These are phyloP conservation scores for Trissonchulus latispiculum DNA, from an alignment of 2,888 invertebrate species.

Conservation along the genomic window DNA sequence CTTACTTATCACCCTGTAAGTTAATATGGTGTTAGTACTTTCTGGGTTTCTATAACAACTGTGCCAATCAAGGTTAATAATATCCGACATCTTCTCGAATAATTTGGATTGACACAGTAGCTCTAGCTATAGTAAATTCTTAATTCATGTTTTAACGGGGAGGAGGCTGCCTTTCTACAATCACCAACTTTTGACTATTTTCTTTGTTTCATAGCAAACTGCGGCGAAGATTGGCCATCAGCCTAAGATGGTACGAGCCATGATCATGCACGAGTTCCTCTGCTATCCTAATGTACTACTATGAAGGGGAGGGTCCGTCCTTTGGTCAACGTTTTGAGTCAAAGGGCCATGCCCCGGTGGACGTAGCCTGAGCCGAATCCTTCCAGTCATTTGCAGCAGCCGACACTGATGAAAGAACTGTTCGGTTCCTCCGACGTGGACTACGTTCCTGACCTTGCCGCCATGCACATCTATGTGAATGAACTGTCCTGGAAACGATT, in stretches of 20 bases:
- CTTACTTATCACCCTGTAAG: not conserved
- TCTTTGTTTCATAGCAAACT: no score
- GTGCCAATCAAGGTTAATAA: no score
- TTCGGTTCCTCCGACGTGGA: no score
- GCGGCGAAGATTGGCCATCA: not conserved
- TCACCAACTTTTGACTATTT: no score
- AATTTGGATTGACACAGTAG: not conserved
- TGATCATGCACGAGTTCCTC: slow-evolving; percentile 12
- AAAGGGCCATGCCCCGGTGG: not conserved
- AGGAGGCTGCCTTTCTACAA: no score
- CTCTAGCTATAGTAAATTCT: not conserved
- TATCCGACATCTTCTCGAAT: no score
- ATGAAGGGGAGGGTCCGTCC: slow-evolving; percentile 6
- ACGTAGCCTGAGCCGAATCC: not conserved
- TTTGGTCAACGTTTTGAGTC: not conserved
- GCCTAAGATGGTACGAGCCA: not conserved
- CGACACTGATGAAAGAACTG: no score
- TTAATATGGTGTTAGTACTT: not conserved
- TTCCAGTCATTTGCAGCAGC: not conserved
- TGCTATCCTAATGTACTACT: not conserved
- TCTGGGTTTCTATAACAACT: not conserved
- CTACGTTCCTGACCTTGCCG: not conserved
- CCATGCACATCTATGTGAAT: slow-evolving; percentile 14
- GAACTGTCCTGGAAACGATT: slow-evolving; percentile 12
- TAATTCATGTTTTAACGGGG: no score